phyloP scores from a whole-genome alignment of 2,797 vertebrate species.

The Dallia pectoralis region DNA sequence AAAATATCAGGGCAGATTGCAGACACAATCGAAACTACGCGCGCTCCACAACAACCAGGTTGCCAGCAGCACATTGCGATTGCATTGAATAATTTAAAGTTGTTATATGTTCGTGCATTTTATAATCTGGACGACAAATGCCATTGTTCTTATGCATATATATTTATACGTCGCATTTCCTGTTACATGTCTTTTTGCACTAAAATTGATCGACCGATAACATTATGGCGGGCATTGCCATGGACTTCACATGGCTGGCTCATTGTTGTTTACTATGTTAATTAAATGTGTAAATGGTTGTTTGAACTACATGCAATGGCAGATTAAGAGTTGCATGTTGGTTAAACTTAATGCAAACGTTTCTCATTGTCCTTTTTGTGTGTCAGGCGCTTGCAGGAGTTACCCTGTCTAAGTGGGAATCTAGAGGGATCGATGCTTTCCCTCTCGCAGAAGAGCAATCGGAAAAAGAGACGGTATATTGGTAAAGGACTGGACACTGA shows the following conservation, averaged over 20 bases:
- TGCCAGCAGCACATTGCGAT: not conserved
- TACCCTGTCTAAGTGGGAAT: constrained; percentile 70
- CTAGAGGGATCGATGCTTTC: constrained; percentile 70
- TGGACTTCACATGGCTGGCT: too few species aligned
- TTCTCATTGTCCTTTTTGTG: not conserved
- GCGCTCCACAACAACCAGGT: not conserved
- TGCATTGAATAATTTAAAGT: not conserved
- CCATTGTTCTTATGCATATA: not conserved
- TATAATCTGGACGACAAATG: not conserved
- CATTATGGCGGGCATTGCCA: constrained; percentile 11
- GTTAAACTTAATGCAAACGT: not conserved
- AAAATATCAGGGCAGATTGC: not conserved
- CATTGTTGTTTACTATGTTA: too few species aligned
- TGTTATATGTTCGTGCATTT: not conserved
- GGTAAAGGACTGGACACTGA: constrained; percentile 72
- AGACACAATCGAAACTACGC: not conserved
- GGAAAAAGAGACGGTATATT: constrained; percentile 59
- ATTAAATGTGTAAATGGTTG: too few species aligned
- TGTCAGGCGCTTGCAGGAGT: constrained; percentile 78
- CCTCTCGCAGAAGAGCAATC: constrained; percentile 68
- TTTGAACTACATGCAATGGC: not conserved
- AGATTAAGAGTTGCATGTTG: not conserved
- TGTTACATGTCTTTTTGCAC: not conserved
- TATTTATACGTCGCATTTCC: not conserved
- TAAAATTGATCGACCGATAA: not conserved